Base-by-base conservation (phyloP, 1,140 invertebrate genomes). In the Sipha flava region DNA sequence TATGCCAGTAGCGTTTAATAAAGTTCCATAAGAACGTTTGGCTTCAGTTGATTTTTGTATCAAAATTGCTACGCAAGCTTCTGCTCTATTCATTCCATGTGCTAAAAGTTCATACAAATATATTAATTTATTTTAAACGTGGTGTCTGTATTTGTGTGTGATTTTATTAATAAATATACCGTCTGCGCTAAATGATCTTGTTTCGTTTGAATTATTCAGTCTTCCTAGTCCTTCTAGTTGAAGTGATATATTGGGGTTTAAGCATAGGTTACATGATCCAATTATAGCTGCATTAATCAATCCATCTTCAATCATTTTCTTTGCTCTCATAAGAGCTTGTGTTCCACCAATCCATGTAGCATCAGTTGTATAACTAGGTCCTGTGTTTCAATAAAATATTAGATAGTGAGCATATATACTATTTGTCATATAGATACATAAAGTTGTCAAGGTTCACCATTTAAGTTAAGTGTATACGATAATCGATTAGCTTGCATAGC, bases 261-360 rank as follows among this genome's bases (percentile, higher is more conserved):
- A 82, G 47, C 88, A 87, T 9, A 93, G 83, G 83, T 85, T 88
- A 43, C 88, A 87, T 29, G 90, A 90, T 12, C 89, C 91, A 37
- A 94, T 89, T 80, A 94, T 87, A 12, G 91, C 91, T 21, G 89
- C 86, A 82, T 93, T 91, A 83, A 90, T 91, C 79, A 89, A 86
- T 3, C 90, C 90, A 68, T 86, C 86, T 79, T 88, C 85, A 23
- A 93, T 90, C 23, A 89, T 87, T 68, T 86, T 84, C 40, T 90
- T 86, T 12, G 90, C 92, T 80, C 90, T 85, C 81, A 89, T 85
- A 12, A 93, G 82, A 18, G 90, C 90, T 82, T 92, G 85, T 14
- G 92, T 84, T 81, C 90, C 90, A 16, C 90, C 90, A 7, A 90
- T 88, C 86, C 92, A 93, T n/a, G 91, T 91, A 37, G 90, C 90